Evolutionary conservation across 2,797 vertebrate genomes (phyloP), one percentile per base, ranked within the genome.

Genomic region (Florisuga fusca): DNA sequence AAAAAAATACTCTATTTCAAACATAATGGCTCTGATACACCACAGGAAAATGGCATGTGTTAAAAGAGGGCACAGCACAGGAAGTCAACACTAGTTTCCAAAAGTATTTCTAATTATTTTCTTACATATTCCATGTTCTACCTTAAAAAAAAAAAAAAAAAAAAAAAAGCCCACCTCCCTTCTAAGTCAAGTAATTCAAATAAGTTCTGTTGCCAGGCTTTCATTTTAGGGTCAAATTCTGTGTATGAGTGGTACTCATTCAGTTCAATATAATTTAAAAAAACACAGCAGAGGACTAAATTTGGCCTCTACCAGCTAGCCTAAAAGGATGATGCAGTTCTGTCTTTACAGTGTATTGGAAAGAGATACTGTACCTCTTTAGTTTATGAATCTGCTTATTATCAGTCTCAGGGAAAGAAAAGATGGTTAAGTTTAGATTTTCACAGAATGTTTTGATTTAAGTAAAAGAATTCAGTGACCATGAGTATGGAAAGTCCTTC

Each of bases 391-490:
- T 73, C 93, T 96, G 87, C 76, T 95, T 97, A 95, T 89, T 92
- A 83, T 91, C 94, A 84, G 68, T 79, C 82, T 80, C 50, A 27
- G n/a, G 64, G 66, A 80, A 91, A 91, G 62, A 69, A 87, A 94
- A 93, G 62, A 93, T 58, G 29, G 89, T 87, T 94, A 95, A 88
- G 93, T 96, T 91, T 94, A 96, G 84, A 84, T 92, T 94, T 86
- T 66, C 48, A 88, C 89, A 88, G 74, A 89, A 93, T 78, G 94
- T 94, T 96, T 95, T 93, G 59, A 96, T 96, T 97, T 95, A 91
- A 94, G 66, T 31, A 59, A 71, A 96, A 80, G 87, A 95, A 96
- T 91, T 91, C 69, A 77, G 38, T 94, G 94, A 92, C 94, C 91
- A 94, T 89, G 73, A 72, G 81, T 87, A 94, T 93, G 87, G 94